Conservation (phyloP, 64 coral and sea anemone species). For the Pocillopora verrucosa region DNA sequence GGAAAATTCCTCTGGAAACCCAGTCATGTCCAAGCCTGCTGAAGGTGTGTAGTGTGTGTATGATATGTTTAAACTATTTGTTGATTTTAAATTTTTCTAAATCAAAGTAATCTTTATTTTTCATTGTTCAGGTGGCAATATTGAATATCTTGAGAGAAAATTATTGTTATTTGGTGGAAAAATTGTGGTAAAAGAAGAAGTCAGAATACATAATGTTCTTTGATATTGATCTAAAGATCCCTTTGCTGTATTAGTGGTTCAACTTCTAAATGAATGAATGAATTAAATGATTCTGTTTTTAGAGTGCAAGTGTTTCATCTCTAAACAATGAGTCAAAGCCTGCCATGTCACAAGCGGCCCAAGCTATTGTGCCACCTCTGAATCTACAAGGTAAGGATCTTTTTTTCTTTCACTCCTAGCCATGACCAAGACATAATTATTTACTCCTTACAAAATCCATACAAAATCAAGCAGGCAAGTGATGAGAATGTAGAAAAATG, state of each 20-base stretch:
- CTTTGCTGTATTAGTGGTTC: too few relatives aligned
- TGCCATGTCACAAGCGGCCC: background rate
- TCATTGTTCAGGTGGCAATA: too few relatives aligned
- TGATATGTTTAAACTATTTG: too few relatives aligned
- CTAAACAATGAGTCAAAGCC: background rate
- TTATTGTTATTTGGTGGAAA: too few relatives aligned
- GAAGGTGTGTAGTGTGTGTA: conserved; percentile 1
- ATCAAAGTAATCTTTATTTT: too few relatives aligned
- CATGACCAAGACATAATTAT: background rate
- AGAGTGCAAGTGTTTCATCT: conserved; percentile 12
- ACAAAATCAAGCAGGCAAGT: background rate
- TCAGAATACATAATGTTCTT: too few relatives aligned
- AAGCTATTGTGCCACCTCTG: conserved; percentile 5
- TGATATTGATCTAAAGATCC: too few relatives aligned
- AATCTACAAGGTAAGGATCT: conserved; percentile 14
- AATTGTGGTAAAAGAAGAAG: too few relatives aligned
- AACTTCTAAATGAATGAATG: background rate
- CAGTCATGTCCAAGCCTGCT: background rate
- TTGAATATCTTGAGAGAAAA: too few relatives aligned
- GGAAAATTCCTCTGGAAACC: background rate
- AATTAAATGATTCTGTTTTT: background rate
- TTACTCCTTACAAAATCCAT: too few relatives aligned
- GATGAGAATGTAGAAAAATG: background rate
- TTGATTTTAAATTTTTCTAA: too few relatives aligned
- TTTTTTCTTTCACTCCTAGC: background rate